Base-by-base conservation (phyloP, 1,140 invertebrate species). In the Vollenhovia emeryi region DNA sequence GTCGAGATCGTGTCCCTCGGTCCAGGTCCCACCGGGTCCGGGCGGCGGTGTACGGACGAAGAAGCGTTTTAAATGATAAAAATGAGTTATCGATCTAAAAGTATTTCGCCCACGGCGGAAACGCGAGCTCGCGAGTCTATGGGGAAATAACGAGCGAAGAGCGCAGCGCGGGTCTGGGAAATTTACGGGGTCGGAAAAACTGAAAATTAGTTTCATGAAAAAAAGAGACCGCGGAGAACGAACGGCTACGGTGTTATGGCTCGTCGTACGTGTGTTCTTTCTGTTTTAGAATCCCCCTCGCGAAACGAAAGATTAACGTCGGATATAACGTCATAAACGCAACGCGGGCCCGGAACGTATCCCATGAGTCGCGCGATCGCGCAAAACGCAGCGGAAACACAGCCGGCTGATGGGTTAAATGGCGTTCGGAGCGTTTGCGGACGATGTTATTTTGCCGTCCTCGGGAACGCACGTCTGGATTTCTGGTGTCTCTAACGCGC, bases 201-300 rank as follows among this genome's bases (percentile, higher is more conserved):
- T 82, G 78, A 82, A 82, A 82, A 82, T 82, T 82, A 82, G 50
- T 82, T 82, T 82, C 13, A 82, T 60, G 66, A 73, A 73, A 73
- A 82, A 82, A 73, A 21, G n/a, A n/a, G 71, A 71, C 11, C n/a
- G 21, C 40, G 18, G 66, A 15, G 24, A 57, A 59, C 13, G 5
- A 36, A 43, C 45, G 33, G 45, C 33, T n/a, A 36, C 66, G 43
- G 27, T 52, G 43, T 79, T 73, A 59, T 13, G 5, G 50, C 18
- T 50, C 66, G 27, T 73, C 50, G 50, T 79, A 52, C 33, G 60
- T 66, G 75, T 36, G 27, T 9, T 71, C 76, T 40, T 69, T 55
- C 30, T 79, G 18, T 43, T 55, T 52, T 27, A 33, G 30, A 13
- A 50, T 80, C 11, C 11, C 24, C 21, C 59, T 6, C 50, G 66